Evolutionary conservation across 2,797 vertebrate genomes (phyloP), one percentile per base, ranked within the genome.

Genomic region (Sus cebifrons): DNA sequence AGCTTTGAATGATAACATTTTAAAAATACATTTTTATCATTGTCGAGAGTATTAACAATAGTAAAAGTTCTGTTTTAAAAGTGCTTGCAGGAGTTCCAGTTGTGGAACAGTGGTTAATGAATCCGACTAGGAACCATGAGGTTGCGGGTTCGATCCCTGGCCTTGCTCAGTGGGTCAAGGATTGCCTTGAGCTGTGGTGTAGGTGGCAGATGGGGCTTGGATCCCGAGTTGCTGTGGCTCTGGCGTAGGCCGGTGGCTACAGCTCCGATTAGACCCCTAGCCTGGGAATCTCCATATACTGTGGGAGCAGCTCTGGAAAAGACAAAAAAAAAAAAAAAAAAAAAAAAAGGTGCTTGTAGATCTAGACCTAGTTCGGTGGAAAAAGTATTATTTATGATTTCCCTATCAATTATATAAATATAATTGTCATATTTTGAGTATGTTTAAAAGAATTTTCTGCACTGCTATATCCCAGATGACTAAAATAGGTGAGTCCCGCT

Each of bases 391-490:
- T 64, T 44, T 79, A 20, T 93, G 82, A 70, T 86, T 94, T 91
- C 5, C 18, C 12, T 82, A 65, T 52, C 58, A 54, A 0, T 89
- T 93, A 71, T 67, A 73, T 73, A 74, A 2, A 15, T 67, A 49
- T 58, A 95, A 62, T 94, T 85, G 77, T 75, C 15, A 18, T 89
- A 65, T 36, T 17, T 67, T 81, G 12, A 81, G 10, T 86, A 52
- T 85, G 13, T 93, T 93, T 86, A 85, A 86, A 94, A 86, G 54
- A 89, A 65, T 89, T 70, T 92, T 78, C 44, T 92, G n/a, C 3
- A 62, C 7, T 70, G 7, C 3, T 83, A 20, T 83, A 83, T 96
- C 18, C 29, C 44, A 93, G 29, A 68, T 91, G 65, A 87, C 79
- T 68, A 74, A 89, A 83, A 27, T 94, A 73, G 73, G 73, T 86